A percentile compares a stretch with the other conserved stretches of the same genome.
These are phyloP conservation scores for Thymallus thymallus DNA, from an alignment of 2,113 vertebrate species.

Conservation along the genomic window DNA sequence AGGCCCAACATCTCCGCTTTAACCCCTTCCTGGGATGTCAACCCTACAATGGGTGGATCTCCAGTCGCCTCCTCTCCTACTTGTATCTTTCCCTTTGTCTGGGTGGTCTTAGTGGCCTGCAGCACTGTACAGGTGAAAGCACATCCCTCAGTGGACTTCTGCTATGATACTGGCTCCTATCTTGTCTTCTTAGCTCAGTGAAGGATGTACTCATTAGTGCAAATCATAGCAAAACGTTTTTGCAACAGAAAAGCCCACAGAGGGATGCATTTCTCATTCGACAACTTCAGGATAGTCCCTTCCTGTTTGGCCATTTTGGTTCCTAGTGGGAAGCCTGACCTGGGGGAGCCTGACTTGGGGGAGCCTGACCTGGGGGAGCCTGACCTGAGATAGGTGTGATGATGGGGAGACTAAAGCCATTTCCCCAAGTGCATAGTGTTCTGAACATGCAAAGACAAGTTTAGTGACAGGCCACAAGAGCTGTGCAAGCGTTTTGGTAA, in stretches of 20 bases:
- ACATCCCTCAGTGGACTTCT: conserved; percentile 10
- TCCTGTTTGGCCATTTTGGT: too few species aligned
- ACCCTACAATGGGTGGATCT: not conserved
- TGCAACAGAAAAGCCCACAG: too few species aligned
- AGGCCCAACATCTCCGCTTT: conserved; percentile 83
- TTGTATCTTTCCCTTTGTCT: not conserved
- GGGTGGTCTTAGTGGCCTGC: not conserved
- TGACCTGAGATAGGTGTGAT: too few species aligned
- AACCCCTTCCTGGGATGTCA: conserved; percentile 61
- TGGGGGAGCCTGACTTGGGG: too few species aligned
- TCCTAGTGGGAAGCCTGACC: too few species aligned
- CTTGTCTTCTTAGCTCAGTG: not conserved
- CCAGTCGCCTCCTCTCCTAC: not conserved
- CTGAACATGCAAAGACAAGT: conserved; percentile 2
- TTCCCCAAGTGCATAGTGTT: not conserved
- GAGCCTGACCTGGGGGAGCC: too few species aligned
- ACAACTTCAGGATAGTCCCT: too few species aligned
- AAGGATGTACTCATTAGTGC: too few species aligned
- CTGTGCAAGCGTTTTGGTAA: not conserved
- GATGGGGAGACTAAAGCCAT: not conserved
- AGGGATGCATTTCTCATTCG: too few species aligned
- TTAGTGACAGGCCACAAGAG: not conserved
- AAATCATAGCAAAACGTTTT: too few species aligned
- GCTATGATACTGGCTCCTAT: not conserved
- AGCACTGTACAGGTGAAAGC: not conserved